Evolutionary conservation across 2,888 invertebrate genomes (phyloP), one percentile per base, ranked within the genome.

Genomic region (Blastobasis adustella): DNA sequence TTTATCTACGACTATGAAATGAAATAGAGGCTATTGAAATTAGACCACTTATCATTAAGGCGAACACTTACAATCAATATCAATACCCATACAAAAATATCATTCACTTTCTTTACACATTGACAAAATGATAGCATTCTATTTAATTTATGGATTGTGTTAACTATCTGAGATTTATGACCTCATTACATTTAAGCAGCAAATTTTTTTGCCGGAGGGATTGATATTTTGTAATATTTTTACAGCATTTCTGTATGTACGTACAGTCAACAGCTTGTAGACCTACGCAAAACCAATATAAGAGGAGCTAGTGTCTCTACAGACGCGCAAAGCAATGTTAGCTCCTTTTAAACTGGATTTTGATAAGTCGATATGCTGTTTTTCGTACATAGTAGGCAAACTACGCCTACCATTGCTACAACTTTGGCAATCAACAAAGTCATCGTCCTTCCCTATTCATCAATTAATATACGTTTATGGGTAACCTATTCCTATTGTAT

Each of bases 1-100:
- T 49, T 49, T 50, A 51, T 45, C 45, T 45, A 49, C 47, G 37
- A 23, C 23, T 40, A 49, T 42, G 49, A 58, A 54, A 58, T 62
- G 61, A 63, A 61, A 54, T 60, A 57, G 58, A 55, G 60, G 56
- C 58, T 48, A 47, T 23, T 46, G 46, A 54, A 58, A 50, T 53
- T 51, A 53, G 52, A 54, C 56, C 53, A 67, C 69, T 72, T 76
- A 76, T 65, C 63, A 61, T 69, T 76, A 80, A 76, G 70, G 75
- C 78, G 66, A 76, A 77, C 73, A 75, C 78, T 80, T 81, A 81
- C 66, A 64, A 69, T 73, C 71, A 68, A 79, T 67, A 64, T 73
- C 71, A 74, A 78, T 78, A 68, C 63, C 73, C 83, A 85, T 87
- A 88, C 83, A 88, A 88, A 88, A 88, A 87, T 88, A 88, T 86